Evolutionary conservation across 2,113 vertebrate species (phyloP), one percentile per base, ranked within the genome.

Genomic region (Rhinogobius similis): DNA sequence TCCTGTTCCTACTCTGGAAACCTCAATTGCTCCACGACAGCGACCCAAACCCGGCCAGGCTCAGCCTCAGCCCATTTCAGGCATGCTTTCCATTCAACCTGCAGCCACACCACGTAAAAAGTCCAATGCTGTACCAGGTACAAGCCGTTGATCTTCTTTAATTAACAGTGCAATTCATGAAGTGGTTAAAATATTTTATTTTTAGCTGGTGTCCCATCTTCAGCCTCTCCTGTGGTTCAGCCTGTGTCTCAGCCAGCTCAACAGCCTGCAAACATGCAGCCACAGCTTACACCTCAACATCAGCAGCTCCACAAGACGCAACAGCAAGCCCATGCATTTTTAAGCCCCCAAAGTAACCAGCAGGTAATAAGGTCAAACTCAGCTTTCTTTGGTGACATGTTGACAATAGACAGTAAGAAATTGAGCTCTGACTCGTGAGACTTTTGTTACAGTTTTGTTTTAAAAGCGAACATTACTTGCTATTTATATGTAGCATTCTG

Each of bases 21-120:
- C 98, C 0, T 99, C 98, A 82, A 99, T 99, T 79, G 96, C 96
- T 1, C 98, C 98, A 43, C 95, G 98, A 53, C 97, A 99, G 87
- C 93, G 98, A 65, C 98, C 98, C 56, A 99, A 99, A 85, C 95
- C 97, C 55, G 97, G 96, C 24, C 97, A 98, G 88, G 91, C 95
- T 18, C 98, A 98, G 74, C 92, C 95, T 4, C 98, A 98, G 74
- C 92, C 96, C 1, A 96, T 96, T 80, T 92, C 96, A 61, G 96
- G 96, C 59, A 99, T 98, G 68, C 90, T 99, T 71, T 95, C 98
- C 59, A 98, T 99, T 72, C 98, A 99, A 81, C 95, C 97, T 46
- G 95, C 96, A 52, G 91, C 98, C 75, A 99, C 97, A 0, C 97
- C 98, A 10, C 93, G 96, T 32, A 99, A 99, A 90, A 96, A 95